Evolutionary conservation across 2,113 vertebrate species (phyloP), one percentile per base, ranked within the genome.

Genomic region (Struthio camelus): DNA sequence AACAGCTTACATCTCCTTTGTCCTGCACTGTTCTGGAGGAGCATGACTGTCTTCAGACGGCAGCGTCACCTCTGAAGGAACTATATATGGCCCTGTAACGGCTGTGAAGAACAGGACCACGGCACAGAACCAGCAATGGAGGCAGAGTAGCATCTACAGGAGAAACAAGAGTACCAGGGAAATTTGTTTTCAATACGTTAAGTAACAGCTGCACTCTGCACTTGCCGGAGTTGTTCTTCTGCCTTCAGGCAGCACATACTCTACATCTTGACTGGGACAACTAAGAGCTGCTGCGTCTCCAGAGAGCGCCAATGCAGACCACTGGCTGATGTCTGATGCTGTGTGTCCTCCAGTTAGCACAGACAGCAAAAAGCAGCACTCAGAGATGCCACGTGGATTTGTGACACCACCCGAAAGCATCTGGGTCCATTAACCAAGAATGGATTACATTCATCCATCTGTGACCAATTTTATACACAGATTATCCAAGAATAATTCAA

Each of bases 401-500:
- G 50, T 61, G 51, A 72, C 53, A 79, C 36, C 12, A 36, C 15
- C 15, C 17, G 28, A 75, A 27, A 77, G 46, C 92, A 92, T 69
- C 71, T 32, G 61, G 59, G 67, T 65, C 87, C 85, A 83, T 95
- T 56, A 89, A 44, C 22, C 61, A 72, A 27, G 50, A 44, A 72
- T 6, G 12, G 78, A 90, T 91, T 78, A 36, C 30, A 7, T 19
- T 72, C 69, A 77, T 73, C 78, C 20, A 10, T 44, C 93, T 84
- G 54, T 48, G 54, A 87, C 51, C 85, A 92, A 34, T 78, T 87
- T 79, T 24, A 67, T 4, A 75, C 46, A n/a, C 66, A 88, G 23
- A 93, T 79, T 40, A 92, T 79, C 80, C 65, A 95, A 79, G 78
- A 92, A 92, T 6, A 94, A 85, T 76, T 80, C 87, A 85, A 62